Percentiles rank a stretch among this genome's conserved stretches.
Evolutionary conservation across 2,113 vertebrate genomes (phyloP).

Genomic region (Elgaria multicarinata): DNA sequence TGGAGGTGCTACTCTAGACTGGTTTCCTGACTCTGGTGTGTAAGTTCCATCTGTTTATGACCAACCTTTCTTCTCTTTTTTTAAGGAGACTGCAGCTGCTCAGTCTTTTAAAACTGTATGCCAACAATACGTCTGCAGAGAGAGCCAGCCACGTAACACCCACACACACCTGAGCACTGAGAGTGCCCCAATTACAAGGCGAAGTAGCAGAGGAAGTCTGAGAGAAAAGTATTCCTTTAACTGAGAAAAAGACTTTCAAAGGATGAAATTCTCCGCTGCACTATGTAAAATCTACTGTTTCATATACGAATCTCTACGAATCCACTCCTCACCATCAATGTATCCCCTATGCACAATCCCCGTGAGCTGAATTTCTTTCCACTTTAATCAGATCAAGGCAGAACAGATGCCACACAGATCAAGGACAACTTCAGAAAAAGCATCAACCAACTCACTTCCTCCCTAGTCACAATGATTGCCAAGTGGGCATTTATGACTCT

Average conservation of each 20-base stretch:
- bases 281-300: not conserved
- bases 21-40: not conserved
- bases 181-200: not conserved
- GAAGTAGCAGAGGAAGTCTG: not conserved
- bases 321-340: rapidly evolving
- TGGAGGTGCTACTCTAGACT: not conserved
- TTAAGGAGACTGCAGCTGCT: not conserved
- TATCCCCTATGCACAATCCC: not conserved
- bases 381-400: not conserved
- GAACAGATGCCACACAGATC: not conserved
- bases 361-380: not conserved
- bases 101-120: not conserved
- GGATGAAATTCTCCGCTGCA: not conserved
- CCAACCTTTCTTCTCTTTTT: too few species aligned
- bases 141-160: not conserved
- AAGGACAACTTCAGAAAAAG: not conserved
- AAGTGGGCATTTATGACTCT: not conserved
- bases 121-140: not conserved
- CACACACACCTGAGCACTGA: not conserved
- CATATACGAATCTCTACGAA: rapidly evolving
- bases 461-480: not conserved
- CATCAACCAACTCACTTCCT: not conserved
- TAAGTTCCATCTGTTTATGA: not conserved
- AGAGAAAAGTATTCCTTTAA: not conserved
- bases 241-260: not conserved